Base-by-base conservation (phyloP, 2,888 invertebrate genomes). In the Tryphoninae sp. region DNA sequence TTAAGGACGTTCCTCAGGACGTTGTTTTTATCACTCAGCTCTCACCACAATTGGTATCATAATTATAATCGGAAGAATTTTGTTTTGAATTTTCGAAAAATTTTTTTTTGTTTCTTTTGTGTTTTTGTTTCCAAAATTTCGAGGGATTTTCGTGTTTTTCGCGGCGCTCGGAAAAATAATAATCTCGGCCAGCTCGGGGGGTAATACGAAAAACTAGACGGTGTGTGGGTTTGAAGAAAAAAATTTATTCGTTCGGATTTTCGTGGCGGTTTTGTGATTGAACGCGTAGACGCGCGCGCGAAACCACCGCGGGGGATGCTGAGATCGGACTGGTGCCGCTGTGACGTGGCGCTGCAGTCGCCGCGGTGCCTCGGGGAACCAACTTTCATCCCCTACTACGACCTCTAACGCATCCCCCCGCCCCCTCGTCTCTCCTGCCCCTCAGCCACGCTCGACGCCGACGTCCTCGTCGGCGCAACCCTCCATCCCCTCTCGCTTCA, bases 271-370 rank as follows among this genome's bases (percentile, higher is more conserved):
- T 74, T 4, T 33, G 33, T 83, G 69, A 67, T 74, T 67, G 64
- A 77, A 73, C 84, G 68, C 83, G 76, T 85, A 74, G 81, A 84
- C 86, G 87, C 88, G 87, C 89, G 88, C 89, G 88, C 88, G 89
- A 88, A 89, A 88, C 90, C 85, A 88, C 88, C 90, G 86, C 90
- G 89, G 87, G 88, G 89, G 90, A 90, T 90, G 90, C 90, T 90
- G 90, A 88, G 88, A 86, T 88, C 89, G 88, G 83, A 91, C 91
- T 91, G 91, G 89, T 90, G 91, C 87, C 88, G 88, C 89, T 86
- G 85, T 84, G 87, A 84, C 86, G 89, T 85, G 89, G 90, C 91
- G 91, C 90, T 90, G 87, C 87, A 86, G 87, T 90, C 90, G 89
- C 88, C 75, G 81, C 88, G 89, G 80, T 88, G 84, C 85, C 85